Base-by-base conservation (phyloP, 2,888 invertebrate genomes). In the Polyommatus iphigenia region DNA sequence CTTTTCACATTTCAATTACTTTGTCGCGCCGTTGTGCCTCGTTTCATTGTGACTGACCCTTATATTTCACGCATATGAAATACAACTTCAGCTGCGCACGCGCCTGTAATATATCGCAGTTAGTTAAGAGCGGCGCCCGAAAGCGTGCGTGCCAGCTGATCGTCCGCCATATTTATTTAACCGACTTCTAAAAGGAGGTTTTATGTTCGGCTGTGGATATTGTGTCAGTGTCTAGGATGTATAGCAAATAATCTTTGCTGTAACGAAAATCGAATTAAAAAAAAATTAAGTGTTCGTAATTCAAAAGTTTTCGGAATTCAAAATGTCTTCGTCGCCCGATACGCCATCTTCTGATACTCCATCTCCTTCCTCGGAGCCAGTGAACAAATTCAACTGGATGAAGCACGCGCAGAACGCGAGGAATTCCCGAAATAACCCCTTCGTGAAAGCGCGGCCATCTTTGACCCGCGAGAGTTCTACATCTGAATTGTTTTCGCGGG, bases 381-480 rank as follows among this genome's bases (percentile, higher is more conserved):
- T 87, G 0, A 90, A 85, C 59, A 93, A 93, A 80, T 94, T 94
- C 80, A 91, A 91, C 81, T 94, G 89, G 87, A 75, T 93, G 5
- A 91, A 89, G 78, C 87, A 89, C 76, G 88, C 89, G 0, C 88
- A 88, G 32, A 85, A 87, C 3, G 85, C 89, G 0, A 88, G 88
- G 36, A 85, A 87, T 5, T 85, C 86, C 0, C 86, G 92, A n/a
- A 89, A 85, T 20, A 92, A 91, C 77, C 92, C 92, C 0, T 94
- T 94, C 54, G 91, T 92, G 0, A 92, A 89, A 79, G 83, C 90
- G 0, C 83, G 93, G 75, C 93, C 92, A 0, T 89, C 91, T 0
- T 80, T 94, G 1, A 93, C 87, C 0, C 87, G 93, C 41, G 93
- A 93, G 77, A 92, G 92, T 79, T 94, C 94, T 0, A 84, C 89